Conservation (phyloP, 2,888 invertebrate species). For the Onchidella celtica region DNA sequence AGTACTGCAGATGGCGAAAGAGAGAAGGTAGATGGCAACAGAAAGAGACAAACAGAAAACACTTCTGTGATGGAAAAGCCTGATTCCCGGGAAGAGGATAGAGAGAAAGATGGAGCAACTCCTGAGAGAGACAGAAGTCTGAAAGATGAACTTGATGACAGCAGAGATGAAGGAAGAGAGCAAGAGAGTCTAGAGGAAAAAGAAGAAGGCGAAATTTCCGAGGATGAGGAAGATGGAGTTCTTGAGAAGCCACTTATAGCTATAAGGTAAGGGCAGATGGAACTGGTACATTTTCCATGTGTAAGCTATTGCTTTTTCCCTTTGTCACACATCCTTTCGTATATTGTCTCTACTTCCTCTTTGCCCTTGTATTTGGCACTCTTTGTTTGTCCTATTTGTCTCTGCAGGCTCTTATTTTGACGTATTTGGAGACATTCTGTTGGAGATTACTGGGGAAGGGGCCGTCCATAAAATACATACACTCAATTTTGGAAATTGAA, state of each 20-base stretch:
- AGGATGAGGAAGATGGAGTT: constrained; percentile 28
- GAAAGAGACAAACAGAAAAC: not conserved
- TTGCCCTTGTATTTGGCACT: too few relatives aligned
- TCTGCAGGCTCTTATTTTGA: not conserved
- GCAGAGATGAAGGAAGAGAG: constrained; percentile 3
- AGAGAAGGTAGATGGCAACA: not conserved
- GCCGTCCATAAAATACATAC: too few relatives aligned
- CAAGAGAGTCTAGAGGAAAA: constrained; percentile 45
- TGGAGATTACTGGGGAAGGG: too few relatives aligned
- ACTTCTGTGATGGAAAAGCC: not conserved
- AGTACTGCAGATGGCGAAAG: not conserved
- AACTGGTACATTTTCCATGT: not conserved
- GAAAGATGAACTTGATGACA: constrained; percentile 44
- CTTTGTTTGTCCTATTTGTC: not conserved
- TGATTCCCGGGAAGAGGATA: not conserved
- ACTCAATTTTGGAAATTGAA: too few relatives aligned
- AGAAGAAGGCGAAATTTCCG: constrained; percentile 48
- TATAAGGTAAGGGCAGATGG: constrained; percentile 43
- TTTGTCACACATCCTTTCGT: not conserved
- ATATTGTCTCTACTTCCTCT: not conserved
- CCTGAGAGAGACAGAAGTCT: not conserved
- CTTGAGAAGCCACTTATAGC: constrained; percentile 41
- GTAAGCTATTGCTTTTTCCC: too few relatives aligned
- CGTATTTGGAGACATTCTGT: too few relatives aligned
- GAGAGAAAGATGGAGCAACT: constrained; percentile 24